These are phyloP conservation scores for Drosophila fulvimacula DNA, from an alignment of 2,888 invertebrate genomes.

Conservation along the genomic window DNA sequence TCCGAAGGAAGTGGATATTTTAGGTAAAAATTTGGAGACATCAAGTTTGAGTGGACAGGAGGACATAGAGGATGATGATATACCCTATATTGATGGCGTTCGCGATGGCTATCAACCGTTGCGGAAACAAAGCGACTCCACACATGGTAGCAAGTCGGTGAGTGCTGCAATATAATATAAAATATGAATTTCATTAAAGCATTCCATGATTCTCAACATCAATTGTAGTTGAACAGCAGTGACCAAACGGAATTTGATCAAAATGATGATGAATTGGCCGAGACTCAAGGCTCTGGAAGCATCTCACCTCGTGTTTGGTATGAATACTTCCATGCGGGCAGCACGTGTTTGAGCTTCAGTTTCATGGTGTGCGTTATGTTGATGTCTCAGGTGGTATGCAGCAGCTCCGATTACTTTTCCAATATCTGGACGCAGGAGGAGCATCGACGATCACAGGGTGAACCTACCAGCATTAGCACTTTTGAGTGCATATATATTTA, in stretches of 20 bases:
- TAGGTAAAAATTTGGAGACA: slow-evolving; percentile 26
- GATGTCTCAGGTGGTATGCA: slow-evolving; percentile 86
- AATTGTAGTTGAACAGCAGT: slow-evolving; percentile 68
- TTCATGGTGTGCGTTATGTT: slow-evolving; percentile 85
- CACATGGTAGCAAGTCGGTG: slow-evolving; percentile 80
- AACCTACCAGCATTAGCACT: slow-evolving; percentile 79
- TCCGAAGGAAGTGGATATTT: slow-evolving; percentile 64
- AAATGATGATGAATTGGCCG: slow-evolving; percentile 77
- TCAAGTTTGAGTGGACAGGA: slow-evolving; percentile 35
- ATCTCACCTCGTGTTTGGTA: slow-evolving; percentile 84
- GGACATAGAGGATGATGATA: slow-evolving; percentile 80
- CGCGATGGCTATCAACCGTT: slow-evolving; percentile 80
- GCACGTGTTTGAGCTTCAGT: slow-evolving; percentile 85
- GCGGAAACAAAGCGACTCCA: slow-evolving; percentile 67
- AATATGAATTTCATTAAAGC: not conserved
- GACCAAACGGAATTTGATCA: slow-evolving; percentile 63
- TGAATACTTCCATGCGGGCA: slow-evolving; percentile 86
- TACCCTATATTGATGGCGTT: slow-evolving; percentile 84
- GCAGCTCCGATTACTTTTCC: slow-evolving; percentile 88
- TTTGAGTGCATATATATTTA: slow-evolving; percentile 84
- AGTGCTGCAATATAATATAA: not conserved
- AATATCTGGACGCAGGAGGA: slow-evolving; percentile 87
- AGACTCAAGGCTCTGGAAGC: slow-evolving; percentile 84
- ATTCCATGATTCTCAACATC: not conserved
- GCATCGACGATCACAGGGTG: slow-evolving; percentile 75